These are phyloP conservation scores for Mimas tiliae DNA, from an alignment of 2,888 invertebrate genomes.

Conservation along the genomic window DNA sequence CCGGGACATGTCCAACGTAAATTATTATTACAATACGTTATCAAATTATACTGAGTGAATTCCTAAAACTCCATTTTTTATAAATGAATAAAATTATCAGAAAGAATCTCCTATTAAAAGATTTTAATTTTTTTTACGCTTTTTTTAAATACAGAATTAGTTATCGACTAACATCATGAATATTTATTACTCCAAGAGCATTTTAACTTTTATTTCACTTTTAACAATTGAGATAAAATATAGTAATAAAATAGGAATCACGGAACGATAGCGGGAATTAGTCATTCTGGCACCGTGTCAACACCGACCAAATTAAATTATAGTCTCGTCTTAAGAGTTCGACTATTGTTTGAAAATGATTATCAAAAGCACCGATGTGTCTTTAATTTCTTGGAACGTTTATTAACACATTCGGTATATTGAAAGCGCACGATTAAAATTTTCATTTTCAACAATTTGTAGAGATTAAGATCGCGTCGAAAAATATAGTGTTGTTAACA, in stretches of 20 bases:
- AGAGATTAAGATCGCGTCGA: slow-evolving; percentile 74
- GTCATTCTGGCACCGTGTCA: slow-evolving; percentile 80
- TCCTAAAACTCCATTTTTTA: not conserved
- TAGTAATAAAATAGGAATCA: slow-evolving; percentile 67
- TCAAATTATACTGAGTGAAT: slow-evolving; percentile 7
- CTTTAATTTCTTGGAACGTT: slow-evolving; percentile 38
- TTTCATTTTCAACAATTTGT: slow-evolving; percentile 77
- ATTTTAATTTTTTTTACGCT: not conserved
- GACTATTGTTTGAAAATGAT: slow-evolving; percentile 71
- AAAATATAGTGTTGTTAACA: slow-evolving; percentile 81
- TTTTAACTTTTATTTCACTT: slow-evolving; percentile 46
- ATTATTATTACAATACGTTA: slow-evolving; percentile 20
- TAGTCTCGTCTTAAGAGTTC: slow-evolving; percentile 61
- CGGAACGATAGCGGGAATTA: slow-evolving; percentile 68
- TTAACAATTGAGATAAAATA: slow-evolving; percentile 65
- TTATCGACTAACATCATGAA: slow-evolving; percentile 24
- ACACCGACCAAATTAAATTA: slow-evolving; percentile 72
- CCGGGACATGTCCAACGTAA: not conserved
- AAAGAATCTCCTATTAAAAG: not conserved
- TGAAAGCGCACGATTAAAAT: slow-evolving; percentile 66
- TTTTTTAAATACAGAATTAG: slow-evolving; percentile 12
- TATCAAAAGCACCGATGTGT: slow-evolving; percentile 62
- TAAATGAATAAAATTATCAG: not conserved
- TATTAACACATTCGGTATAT: slow-evolving; percentile 56
- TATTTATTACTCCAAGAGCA: slow-evolving; percentile 45